These are phyloP conservation scores for Stenurella melanura DNA, from an alignment of 2,888 invertebrate genomes.

Conservation along the genomic window DNA sequence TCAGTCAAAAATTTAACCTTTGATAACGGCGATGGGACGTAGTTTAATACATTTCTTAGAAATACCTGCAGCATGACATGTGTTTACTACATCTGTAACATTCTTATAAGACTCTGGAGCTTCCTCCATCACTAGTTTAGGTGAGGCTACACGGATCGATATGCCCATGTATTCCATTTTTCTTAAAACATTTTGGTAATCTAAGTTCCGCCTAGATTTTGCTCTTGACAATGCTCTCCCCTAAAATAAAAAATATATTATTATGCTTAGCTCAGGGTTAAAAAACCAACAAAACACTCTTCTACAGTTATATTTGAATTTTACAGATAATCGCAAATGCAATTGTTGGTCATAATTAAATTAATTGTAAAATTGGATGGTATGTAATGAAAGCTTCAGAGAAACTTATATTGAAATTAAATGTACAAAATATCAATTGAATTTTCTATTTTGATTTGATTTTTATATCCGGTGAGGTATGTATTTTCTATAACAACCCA, in stretches of 20 bases:
- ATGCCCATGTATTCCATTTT: conserved; percentile 91
- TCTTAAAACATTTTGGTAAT: conserved; percentile 92
- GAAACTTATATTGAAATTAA: too few species aligned
- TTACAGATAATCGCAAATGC: too few species aligned
- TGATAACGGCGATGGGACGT: conserved; percentile 98
- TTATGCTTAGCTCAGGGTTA: not conserved
- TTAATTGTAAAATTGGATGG: too few species aligned
- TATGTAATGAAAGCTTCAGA: too few species aligned
- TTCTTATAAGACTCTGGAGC: conserved; percentile 99
- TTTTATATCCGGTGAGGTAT: too few species aligned
- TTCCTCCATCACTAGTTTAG: conserved; percentile 99
- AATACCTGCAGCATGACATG: conserved; percentile 97
- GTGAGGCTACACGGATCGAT: conserved; percentile 97
- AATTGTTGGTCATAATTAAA: too few species aligned
- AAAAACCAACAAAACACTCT: too few species aligned
- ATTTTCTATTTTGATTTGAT: too few species aligned
- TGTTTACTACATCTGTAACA: conserved; percentile 99
- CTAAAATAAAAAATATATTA: conserved; percentile 74
- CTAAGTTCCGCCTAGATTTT: conserved; percentile 96
- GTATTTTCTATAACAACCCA: too few species aligned
- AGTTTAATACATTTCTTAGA: conserved; percentile 97
- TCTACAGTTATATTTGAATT: too few species aligned
- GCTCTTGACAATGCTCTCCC: conserved; percentile 97
- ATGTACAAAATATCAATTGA: too few species aligned
- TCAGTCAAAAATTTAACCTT: conserved; percentile 82